Conservation (phyloP, 2,113 vertebrate species). For the Melanostigma gelatinosum region DNA sequence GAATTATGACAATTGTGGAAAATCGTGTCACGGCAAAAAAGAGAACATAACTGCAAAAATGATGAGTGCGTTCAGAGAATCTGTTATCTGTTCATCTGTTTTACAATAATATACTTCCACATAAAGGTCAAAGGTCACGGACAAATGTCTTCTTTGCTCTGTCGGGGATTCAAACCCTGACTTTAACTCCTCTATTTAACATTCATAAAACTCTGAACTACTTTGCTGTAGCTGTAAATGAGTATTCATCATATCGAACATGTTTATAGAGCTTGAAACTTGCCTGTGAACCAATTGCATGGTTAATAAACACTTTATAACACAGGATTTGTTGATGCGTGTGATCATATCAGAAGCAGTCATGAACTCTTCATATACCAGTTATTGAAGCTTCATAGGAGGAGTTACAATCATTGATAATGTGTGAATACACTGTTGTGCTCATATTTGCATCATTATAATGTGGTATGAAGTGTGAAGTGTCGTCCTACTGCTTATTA, state of each 20-base stretch:
- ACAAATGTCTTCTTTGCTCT: not conserved
- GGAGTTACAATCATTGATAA: not conserved
- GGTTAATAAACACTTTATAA: constrained; percentile 8
- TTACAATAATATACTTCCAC: not conserved
- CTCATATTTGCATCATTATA: not conserved
- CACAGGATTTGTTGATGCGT: not conserved
- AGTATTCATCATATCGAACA: not conserved
- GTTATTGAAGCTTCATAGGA: not conserved
- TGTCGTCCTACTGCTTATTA: not conserved
- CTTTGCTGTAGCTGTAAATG: not conserved
- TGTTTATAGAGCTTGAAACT: not conserved
- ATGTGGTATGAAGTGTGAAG: not conserved
- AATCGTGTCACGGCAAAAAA: not conserved
- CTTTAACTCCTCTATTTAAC: not conserved
- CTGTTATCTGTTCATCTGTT: not conserved
- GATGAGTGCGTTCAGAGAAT: not conserved
- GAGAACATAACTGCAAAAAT: not conserved
- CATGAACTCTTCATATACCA: not conserved
- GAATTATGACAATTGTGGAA: not conserved
- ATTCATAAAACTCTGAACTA: not conserved
- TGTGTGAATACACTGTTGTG: no score
- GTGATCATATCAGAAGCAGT: not conserved
- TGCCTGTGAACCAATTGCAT: not conserved
- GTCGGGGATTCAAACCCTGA: not conserved
- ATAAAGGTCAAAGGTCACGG: not conserved